phyloP scores from a whole-genome alignment of 2,113 vertebrate species.

The Ophthalmolycus amberensis region DNA sequence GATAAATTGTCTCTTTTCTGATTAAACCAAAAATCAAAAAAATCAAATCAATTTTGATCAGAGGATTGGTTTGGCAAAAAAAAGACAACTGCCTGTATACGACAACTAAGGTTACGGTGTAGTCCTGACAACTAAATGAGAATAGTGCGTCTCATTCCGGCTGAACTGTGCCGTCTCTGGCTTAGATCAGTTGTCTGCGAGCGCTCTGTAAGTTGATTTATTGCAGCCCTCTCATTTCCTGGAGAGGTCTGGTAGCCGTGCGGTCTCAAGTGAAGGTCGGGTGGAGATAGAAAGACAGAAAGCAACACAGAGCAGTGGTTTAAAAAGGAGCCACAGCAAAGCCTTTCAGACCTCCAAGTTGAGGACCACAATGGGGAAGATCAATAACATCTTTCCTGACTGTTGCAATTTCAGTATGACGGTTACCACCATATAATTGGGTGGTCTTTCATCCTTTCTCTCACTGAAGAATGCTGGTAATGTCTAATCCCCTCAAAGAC shows the following conservation, averaged over 20 bases:
- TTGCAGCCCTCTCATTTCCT: constrained; percentile 45
- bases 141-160: neutral
- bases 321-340: constrained; percentile 19
- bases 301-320: neutral
- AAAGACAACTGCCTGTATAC: neutral
- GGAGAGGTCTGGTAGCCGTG: constrained; percentile 10
- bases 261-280: neutral
- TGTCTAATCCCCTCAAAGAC: constrained; percentile 20
- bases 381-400: constrained; percentile 32
- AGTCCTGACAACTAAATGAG: neutral
- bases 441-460: constrained; percentile 1
- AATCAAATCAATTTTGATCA: neutral
- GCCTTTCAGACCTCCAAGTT: neutral
- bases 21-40: neutral
- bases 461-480: neutral
- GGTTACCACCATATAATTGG: neutral
- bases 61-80: neutral
- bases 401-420: constrained; percentile 11
- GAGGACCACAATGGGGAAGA: constrained; percentile 10
- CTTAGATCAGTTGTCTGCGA: constrained; percentile 6
- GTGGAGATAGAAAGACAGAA: neutral
- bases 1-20: neutral
- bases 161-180: neutral
- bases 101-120: neutral
- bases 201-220: constrained; percentile 35